A percentile compares a stretch with the other conserved stretches of the same genome.
Evolutionary conservation across 2,113 vertebrate species (phyloP).

Genomic region (Brachirus orientalis): DNA sequence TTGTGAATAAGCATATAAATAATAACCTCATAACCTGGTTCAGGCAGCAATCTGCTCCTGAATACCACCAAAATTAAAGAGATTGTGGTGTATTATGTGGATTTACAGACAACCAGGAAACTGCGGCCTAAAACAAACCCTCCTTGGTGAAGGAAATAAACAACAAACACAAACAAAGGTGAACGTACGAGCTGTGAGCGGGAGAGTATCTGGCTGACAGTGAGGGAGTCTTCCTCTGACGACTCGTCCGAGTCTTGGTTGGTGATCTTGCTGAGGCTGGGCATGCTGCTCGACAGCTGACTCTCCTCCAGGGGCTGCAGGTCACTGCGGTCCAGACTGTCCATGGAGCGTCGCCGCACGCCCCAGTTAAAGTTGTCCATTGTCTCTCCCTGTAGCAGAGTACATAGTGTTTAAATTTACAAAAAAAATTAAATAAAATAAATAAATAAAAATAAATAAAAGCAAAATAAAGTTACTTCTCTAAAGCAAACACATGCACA

Average conservation of each 20-base stretch:
- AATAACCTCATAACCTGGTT: too few relatives aligned
- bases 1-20: too few relatives aligned
- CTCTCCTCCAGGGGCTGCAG: conserved; percentile 89
- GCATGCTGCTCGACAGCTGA: conserved; percentile 88
- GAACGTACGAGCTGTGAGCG: conserved; percentile 88
- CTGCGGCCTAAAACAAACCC: too few relatives aligned
- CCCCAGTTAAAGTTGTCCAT: conserved; percentile 99
- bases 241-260: conserved; percentile 93
- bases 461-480: not conserved
- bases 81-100: too few relatives aligned
- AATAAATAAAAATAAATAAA: too few relatives aligned
- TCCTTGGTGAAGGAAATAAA: too few relatives aligned
- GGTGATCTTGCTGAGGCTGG: conserved; percentile 87
- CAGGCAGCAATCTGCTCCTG: too few relatives aligned
- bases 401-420: conserved; percentile 13
- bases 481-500: conserved; percentile 37
- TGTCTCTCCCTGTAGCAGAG: conserved; percentile 90
- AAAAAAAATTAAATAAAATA: too few relatives aligned
- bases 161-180: conserved; percentile 20
- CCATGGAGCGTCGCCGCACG: conserved; percentile 91
- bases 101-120: too few relatives aligned
- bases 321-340: conserved; percentile 93
- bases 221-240: conserved; percentile 93
- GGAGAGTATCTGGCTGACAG: conserved; percentile 90
- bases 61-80: too few relatives aligned